Base-by-base conservation (phyloP, 2,888 invertebrate species). In the Tubulanus polymorphus region DNA sequence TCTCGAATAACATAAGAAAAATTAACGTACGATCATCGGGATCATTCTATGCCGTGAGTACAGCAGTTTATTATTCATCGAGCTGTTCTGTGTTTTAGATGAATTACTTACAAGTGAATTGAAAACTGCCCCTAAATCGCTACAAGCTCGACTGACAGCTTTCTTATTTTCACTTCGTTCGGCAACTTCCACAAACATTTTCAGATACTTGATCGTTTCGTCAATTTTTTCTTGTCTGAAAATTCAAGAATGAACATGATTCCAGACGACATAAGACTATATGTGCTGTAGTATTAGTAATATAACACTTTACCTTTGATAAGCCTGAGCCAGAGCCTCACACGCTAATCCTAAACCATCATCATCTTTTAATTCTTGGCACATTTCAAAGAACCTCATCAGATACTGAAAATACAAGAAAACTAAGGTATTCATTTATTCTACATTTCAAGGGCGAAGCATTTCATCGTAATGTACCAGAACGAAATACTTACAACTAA, bases 241-340 rank as follows among this genome's bases (percentile, higher is more conserved):
- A 60, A 28, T 6, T 37, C n/a, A 54, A 37, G 52, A 45, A 20
- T n/a, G 46, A 12, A n/a, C 20, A 46, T n/a, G 46, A 46, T 26
- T 27, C 10, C 15, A 3, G 30, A 29, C 20, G 3, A 23, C 12
- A 2, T 28, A 32, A 23, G 20, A 15, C 27, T 27, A 20, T 20
- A 15, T 51, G 15, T 8, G 27, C 8, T 23, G 23, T 25, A 15
- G 5, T 8, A 2, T n/a, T 18, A 37, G n/a, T 2, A n/a, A 25
- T 29, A 15, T 25, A 12, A 41, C 35, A 37, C 35, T 56, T 54
- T 62, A 77, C 78, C 70, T 72, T 57, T 73, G 70, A 63, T 73
- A 76, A 23, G 75, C 67, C 57, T 74, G 75, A 8, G 78, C 75
- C 54, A 78, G 73, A 20, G 76, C 75, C 63, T 76, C 74, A 65